phyloP scores from a whole-genome alignment of 2,797 vertebrate genomes.

The Octomys mimax region DNA sequence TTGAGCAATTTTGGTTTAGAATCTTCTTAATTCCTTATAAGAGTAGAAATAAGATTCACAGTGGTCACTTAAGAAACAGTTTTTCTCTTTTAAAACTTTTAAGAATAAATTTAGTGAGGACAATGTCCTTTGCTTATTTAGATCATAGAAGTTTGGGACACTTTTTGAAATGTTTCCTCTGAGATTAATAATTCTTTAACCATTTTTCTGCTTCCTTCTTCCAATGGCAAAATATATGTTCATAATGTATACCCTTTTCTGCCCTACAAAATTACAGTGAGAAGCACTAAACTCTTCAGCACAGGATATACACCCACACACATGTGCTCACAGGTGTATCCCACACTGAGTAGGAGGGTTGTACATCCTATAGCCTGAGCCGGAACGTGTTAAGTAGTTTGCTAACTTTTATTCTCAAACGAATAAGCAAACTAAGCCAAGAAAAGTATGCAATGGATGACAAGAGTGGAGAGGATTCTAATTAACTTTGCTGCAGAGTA shows the following conservation, averaged over 20 bases:
- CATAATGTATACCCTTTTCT: neutral
- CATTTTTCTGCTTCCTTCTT: neutral
- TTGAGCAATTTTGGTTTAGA: neutral
- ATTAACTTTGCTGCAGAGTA: constrained; percentile 47
- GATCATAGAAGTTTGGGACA: constrained; percentile 4
- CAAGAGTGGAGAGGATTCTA: constrained; percentile 19
- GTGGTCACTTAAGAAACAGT: constrained; percentile 34
- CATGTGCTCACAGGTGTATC: neutral
- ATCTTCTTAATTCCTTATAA: neutral
- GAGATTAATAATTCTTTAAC: neutral
- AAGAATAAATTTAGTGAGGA: constrained; percentile 1
- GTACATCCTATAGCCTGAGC: neutral
- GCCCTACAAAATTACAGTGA: neutral
- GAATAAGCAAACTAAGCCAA: neutral
- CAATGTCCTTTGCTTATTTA: neutral
- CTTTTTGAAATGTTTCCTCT: constrained; percentile 5
- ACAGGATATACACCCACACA: neutral
- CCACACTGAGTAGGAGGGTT: neutral
- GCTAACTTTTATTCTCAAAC: neutral
- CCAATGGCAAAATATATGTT: neutral
- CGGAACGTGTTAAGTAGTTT: neutral
- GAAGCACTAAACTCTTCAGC: neutral
- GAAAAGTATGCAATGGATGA: neutral
- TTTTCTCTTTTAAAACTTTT: constrained; percentile 42
- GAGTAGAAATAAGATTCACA: neutral